phyloP scores from a whole-genome alignment of 2,888 invertebrate species.

The Drosophila melanosoma region DNA sequence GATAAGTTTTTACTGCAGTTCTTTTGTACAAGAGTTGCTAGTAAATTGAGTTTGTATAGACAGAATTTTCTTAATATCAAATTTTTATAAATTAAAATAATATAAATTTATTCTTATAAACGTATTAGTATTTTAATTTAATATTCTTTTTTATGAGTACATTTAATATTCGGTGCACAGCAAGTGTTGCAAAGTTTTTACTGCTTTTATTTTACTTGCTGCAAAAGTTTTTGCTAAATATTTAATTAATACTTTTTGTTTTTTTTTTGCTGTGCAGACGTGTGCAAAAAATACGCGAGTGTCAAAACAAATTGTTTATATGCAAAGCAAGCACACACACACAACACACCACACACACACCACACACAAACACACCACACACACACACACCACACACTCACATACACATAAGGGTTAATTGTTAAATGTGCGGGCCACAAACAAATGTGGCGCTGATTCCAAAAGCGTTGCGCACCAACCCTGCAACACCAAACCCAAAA shows the following conservation, averaged over 20 bases:
- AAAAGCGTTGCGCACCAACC: conserved; percentile 10
- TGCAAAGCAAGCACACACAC: conserved; percentile 41
- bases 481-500: conserved; percentile 13
- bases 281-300: conserved; percentile 54
- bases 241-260: conserved; percentile 40
- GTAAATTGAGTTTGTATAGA: no score
- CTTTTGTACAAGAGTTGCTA: background rate
- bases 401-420: conserved; percentile 60
- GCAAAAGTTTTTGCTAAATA: conserved; percentile 34
- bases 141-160: background rate
- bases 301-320: conserved; percentile 69
- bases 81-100: background rate
- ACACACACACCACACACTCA: conserved; percentile 25
- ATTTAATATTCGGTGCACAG: background rate
- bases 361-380: conserved; percentile 4
- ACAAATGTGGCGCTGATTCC: conserved; percentile 67
- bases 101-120: no score
- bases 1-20: background rate
- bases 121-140: background rate
- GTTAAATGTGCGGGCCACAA: conserved; percentile 49
- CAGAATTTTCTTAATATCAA: background rate
- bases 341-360: conserved; percentile 10
- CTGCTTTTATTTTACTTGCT: background rate
- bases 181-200: background rate
- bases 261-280: conserved; percentile 32